These are phyloP conservation scores for Larimichthys crocea DNA, from an alignment of 2,113 vertebrate species.

Conservation along the genomic window DNA sequence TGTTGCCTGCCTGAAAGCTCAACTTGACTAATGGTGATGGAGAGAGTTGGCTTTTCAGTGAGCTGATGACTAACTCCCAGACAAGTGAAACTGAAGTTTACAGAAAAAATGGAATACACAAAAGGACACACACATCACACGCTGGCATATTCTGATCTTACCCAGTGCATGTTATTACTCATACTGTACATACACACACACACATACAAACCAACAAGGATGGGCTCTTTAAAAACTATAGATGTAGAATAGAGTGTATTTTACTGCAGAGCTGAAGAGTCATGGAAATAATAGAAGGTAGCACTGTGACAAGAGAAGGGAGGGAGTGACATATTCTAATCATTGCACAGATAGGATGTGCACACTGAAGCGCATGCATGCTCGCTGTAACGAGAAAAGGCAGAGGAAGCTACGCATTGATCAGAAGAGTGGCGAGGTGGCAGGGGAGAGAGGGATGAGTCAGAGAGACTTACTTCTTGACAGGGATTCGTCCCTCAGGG, in stretches of 20 bases:
- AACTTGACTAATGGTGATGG: conserved; percentile 56
- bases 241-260: neutral
- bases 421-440: conserved; percentile 46
- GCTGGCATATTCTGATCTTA: neutral
- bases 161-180: neutral
- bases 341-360: neutral
- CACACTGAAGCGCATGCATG: neutral
- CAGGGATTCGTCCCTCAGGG: conserved; percentile 94
- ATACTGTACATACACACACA: neutral
- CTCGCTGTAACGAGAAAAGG: conserved; percentile 5
- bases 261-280: conserved; percentile 2
- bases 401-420: conserved; percentile 27
- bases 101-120: neutral
- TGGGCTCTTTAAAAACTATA: conserved; percentile 1
- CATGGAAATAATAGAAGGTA: neutral
- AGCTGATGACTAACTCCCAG: conserved; percentile 32
- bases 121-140: neutral
- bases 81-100: conserved; percentile 12
- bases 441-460: conserved; percentile 46
- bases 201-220: neutral
- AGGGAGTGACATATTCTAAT: conserved; percentile 13
- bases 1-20: conserved; percentile 45
- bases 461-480: conserved; percentile 93
- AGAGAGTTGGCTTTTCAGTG: conserved; percentile 26
- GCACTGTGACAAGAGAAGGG: neutral